A percentile compares a stretch with the other conserved stretches of the same genome.
These are phyloP conservation scores for Nannoperca obscura DNA, from an alignment of 2,797 vertebrate species.

Conservation along the genomic window DNA sequence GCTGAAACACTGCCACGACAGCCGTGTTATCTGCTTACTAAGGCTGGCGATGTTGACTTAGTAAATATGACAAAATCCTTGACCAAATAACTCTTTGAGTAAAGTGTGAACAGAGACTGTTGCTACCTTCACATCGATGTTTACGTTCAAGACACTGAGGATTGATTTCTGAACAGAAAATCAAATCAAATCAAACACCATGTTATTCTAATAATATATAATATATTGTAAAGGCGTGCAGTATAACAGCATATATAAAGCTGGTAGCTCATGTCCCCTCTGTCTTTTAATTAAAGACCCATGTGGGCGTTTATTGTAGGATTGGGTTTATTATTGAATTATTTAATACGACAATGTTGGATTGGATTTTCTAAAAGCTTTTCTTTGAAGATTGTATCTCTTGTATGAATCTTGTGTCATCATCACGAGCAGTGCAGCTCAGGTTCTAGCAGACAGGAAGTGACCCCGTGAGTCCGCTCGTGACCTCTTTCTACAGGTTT, in stretches of 20 bases:
- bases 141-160: background rate
- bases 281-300: background rate
- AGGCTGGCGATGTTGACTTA: conserved; percentile 21
- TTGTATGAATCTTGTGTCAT: background rate
- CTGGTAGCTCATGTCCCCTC: background rate
- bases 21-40: conserved; percentile 10
- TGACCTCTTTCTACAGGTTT: background rate
- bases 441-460: background rate
- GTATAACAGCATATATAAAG: background rate
- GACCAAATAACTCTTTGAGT: conserved; percentile 1
- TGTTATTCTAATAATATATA: background rate
- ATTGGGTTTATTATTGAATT: background rate
- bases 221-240: background rate
- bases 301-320: too few relatives aligned
- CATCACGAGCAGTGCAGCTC: background rate
- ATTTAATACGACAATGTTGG: background rate
- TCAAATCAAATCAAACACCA: too few relatives aligned
- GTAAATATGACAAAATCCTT: conserved; percentile 20
- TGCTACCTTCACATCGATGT: background rate
- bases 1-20: conserved; percentile 1
- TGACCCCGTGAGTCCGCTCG: background rate
- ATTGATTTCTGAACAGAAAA: background rate
- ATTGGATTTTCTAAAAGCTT: background rate
- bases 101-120: background rate
- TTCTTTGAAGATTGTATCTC: background rate